Conservation (phyloP, 2,797 vertebrate species). For the Platyrinchus mystaceus region DNA sequence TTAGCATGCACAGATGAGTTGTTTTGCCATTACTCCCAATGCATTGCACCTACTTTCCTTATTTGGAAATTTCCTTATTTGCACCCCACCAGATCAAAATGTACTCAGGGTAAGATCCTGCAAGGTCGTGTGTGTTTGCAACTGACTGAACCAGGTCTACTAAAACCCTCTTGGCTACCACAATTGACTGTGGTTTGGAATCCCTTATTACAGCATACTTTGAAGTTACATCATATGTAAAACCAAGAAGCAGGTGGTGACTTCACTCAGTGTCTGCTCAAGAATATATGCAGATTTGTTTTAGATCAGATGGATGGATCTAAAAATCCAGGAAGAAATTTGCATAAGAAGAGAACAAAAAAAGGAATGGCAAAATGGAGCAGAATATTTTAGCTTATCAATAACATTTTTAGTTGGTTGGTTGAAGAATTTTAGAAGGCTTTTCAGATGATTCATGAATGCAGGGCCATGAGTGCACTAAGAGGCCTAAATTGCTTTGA, state of each 20-base stretch:
- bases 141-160: not conserved
- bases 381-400: not conserved
- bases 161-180: not conserved
- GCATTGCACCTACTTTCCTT: not conserved
- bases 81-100: not conserved
- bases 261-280: not conserved
- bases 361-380: not conserved
- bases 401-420: not conserved
- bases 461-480: not conserved
- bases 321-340: not conserved
- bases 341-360: not conserved
- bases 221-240: not conserved
- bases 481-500: not conserved
- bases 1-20: not conserved
- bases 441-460: constrained; percentile 3
- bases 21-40: not conserved
- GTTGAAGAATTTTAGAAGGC: not conserved
- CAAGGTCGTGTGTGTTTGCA: not conserved
- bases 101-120: not conserved
- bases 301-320: not conserved
- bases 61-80: too few species aligned
- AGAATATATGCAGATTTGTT: not conserved
- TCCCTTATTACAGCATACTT: not conserved
- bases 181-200: not conserved
- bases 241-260: not conserved